Conservation (phyloP, 2,113 vertebrate species). For the Heterotilapia buettikoferi region DNA sequence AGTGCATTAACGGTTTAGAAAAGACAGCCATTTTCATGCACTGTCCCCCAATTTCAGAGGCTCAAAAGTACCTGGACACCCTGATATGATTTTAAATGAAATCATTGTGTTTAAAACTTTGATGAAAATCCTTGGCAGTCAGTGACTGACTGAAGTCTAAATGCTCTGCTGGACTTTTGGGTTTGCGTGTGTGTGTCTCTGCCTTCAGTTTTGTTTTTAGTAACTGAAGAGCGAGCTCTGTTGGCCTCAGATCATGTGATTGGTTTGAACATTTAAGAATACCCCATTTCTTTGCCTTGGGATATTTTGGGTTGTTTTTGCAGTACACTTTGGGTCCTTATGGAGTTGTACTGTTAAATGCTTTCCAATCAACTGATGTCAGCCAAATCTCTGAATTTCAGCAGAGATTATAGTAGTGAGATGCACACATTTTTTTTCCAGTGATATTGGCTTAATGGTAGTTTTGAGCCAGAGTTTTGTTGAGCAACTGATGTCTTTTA, state of each 20-base stretch:
- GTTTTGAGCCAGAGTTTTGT: too few species aligned
- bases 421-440: too few species aligned
- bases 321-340: neutral
- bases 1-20: neutral
- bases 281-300: neutral
- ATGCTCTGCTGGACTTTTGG: neutral
- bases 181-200: neutral
- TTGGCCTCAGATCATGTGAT: neutral
- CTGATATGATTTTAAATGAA: neutral
- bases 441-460: too few species aligned
- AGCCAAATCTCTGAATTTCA: too few species aligned
- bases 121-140: neutral
- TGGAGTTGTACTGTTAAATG: accelerated
- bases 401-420: too few species aligned
- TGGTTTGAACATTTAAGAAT: neutral
- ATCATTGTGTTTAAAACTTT: accelerated
- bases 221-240: neutral
- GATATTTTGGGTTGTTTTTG: neutral
- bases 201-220: neutral
- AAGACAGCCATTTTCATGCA: neutral
- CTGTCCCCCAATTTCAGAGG: neutral
- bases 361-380: neutral
- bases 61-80: neutral
- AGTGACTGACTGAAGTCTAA: neutral
- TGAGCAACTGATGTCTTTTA: too few species aligned